Base-by-base conservation (phyloP, 2,113 vertebrate species). In the Notechis scutatus region DNA sequence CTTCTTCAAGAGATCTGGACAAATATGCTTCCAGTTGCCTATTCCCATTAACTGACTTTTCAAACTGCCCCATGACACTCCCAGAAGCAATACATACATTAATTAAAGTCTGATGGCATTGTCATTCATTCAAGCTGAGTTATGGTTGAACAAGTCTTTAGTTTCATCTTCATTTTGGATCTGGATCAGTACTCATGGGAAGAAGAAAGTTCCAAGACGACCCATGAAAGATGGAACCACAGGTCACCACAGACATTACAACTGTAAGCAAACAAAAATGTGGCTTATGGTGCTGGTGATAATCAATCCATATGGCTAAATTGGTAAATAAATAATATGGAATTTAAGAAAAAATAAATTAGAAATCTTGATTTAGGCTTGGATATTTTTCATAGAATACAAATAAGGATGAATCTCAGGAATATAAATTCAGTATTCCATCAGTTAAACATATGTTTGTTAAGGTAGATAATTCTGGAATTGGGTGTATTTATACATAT, bases 11-110 rank as follows among this genome's bases (percentile, higher is more conserved):
- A 4, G 26, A 81, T 90, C 59, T 20, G 4, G 54, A 0, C 94
- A 93, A 92, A 50, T 34, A 92, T 39, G 0, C 88, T 95, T 96
- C 64, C 26, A 55, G 1, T 89, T 92, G 94, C 4, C 34, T 93
- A 3, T 91, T 93, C 21, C 93, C 74, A 87, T 85, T 92, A 74
- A 64, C 5, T 47, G 42, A 88, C 34, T 90, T 93, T 92, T 81
- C 15, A 93, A 88, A 57, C 61, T 87, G 1, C 2, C 9, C 86
- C 55, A 42, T 56, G 81, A 3, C 88, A 26, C n/a, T 91, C 14
- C 14, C 52, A 90, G 89, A 88, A 92, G 87, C 52, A 86, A 59
- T 91, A 2, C n/a, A 86, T 87, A 26, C 0, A 87, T 85, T 81
- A 92, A 92, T 93, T 91, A 94, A 3, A 55, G 88, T 5, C 45